These are phyloP conservation scores for Phrynosoma blainvillii DNA, from an alignment of 2,113 vertebrate species.

Conservation along the genomic window DNA sequence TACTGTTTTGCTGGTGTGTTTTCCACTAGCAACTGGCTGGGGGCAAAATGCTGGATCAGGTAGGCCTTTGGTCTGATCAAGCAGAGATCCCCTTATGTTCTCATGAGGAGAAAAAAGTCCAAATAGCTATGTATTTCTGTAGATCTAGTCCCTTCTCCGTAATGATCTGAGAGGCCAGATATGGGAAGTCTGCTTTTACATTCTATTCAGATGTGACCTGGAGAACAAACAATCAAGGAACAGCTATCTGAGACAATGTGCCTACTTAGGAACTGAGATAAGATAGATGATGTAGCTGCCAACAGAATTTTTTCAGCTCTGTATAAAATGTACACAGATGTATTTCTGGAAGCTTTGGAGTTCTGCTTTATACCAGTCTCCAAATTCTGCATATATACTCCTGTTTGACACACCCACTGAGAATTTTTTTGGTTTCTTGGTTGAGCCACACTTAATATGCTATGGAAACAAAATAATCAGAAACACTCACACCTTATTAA, in stretches of 20 bases:
- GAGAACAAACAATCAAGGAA: conserved; percentile 48
- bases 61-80: neutral
- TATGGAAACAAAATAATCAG: neutral
- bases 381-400: neutral
- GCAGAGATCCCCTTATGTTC: neutral
- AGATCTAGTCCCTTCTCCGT: neutral
- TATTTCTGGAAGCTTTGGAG: neutral
- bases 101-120: neutral
- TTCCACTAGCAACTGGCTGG: neutral
- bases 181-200: conserved; percentile 9
- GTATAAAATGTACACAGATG: neutral
- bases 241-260: neutral
- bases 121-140: neutral
- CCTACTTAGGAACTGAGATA: conserved; percentile 42
- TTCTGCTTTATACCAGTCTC: neutral
- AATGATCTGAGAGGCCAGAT: neutral
- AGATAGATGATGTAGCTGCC: neutral
- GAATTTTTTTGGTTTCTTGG: neutral
- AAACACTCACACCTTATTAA: neutral
- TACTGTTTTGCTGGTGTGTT: neutral
- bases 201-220: conserved; percentile 47
- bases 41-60: neutral
- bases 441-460: neutral
- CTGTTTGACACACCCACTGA: conserved; percentile 14
- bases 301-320: neutral